Percentiles rank a stretch among this genome's conserved stretches.
Evolutionary conservation across 2,113 vertebrate genomes (phyloP).

Genomic region (Perccottus glenii): DNA sequence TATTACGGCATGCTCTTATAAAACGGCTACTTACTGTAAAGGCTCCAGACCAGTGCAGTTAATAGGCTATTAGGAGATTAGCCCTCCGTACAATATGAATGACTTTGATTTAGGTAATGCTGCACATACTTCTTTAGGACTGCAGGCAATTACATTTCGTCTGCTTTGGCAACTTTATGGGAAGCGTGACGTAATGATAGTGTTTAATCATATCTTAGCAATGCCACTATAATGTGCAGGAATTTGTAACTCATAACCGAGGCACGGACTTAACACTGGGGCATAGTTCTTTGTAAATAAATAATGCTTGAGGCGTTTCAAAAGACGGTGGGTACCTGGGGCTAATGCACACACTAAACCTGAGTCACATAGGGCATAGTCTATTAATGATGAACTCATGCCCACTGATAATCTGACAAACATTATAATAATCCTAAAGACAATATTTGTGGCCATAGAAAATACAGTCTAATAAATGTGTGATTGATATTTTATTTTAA

Average conservation of each 20-base stretch:
- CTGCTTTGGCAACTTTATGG: conserved; percentile 3
- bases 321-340: background rate
- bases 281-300: background rate
- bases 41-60: background rate
- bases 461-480: too few species aligned
- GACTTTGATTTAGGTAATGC: background rate
- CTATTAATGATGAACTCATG: too few species aligned
- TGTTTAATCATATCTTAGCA: background rate
- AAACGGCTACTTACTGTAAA: conserved; percentile 53
- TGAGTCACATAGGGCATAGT: too few species aligned
- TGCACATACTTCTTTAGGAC: background rate
- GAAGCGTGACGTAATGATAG: background rate
- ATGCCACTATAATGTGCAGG: background rate
- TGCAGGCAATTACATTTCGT: background rate
- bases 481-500: too few species aligned
- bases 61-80: background rate
- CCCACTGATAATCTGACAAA: too few species aligned
- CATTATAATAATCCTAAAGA: too few species aligned
- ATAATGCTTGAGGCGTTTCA: background rate
- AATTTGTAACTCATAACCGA: background rate
- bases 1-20: conserved; percentile 33
- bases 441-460: too few species aligned
- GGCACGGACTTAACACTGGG: background rate
- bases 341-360: too few species aligned
- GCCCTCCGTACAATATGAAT: background rate